phyloP scores from a whole-genome alignment of 2,113 vertebrate species.

The Muscicapa adusta region DNA sequence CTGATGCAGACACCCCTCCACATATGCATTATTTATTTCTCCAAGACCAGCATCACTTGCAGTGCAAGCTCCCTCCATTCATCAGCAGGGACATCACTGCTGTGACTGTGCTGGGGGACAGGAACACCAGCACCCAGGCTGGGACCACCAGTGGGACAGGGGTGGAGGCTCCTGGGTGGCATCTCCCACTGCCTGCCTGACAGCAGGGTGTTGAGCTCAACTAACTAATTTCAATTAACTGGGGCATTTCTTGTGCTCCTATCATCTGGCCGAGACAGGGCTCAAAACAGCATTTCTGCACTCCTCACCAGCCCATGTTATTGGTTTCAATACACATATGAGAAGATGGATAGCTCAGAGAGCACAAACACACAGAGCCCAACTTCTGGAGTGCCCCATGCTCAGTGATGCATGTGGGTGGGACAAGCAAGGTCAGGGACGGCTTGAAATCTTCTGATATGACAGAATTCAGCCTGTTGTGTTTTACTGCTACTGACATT shows the following conservation, averaged over 20 bases:
- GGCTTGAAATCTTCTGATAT: neutral
- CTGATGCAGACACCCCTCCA: neutral
- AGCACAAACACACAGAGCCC: neutral
- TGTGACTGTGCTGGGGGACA: neutral
- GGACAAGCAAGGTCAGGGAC: neutral
- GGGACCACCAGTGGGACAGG: neutral
- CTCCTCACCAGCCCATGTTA: fast-evolving
- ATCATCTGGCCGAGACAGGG: neutral
- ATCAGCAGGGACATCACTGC: neutral
- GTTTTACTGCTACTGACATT: neutral
- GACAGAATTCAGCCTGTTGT: neutral
- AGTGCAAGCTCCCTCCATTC: neutral
- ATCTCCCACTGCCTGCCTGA: neutral
- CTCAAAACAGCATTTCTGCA: neutral
- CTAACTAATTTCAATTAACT: neutral
- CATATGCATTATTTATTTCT: neutral
- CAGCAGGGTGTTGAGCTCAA: neutral
- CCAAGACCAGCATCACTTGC: neutral
- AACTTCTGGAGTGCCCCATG: neutral
- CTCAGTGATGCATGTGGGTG: fast-evolving
- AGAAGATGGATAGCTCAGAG: neutral
- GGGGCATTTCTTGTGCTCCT: neutral
- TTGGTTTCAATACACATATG: neutral
- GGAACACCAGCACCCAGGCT: neutral
- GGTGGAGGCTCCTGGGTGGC: neutral